Evolutionary conservation across 2,888 invertebrate genomes (phyloP).

Genomic region (Gibbula magus): DNA sequence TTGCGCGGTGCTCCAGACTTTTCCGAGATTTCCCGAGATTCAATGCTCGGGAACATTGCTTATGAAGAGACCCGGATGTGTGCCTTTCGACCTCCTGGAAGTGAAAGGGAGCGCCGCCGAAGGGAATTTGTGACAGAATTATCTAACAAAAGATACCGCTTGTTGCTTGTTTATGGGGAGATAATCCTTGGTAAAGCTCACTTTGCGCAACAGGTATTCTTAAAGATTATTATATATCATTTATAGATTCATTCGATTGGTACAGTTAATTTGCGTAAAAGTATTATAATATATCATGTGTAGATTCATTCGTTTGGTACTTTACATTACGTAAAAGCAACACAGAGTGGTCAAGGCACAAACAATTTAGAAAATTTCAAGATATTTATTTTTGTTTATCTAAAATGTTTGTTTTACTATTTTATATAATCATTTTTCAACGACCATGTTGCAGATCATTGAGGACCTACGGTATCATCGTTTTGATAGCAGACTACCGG

Average conservation of each 20-base stretch:
- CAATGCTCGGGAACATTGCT: no score
- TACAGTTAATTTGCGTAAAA: no score
- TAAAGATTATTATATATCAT: neutral
- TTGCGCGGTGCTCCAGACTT: no score
- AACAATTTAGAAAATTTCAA: neutral
- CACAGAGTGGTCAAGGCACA: neutral
- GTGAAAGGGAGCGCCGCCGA: neutral
- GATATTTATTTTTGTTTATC: no score
- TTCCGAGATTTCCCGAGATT: no score
- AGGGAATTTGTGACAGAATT: neutral
- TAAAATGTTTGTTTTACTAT: no score
- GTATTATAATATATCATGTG: no score
- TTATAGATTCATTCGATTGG: neutral
- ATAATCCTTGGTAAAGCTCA: neutral
- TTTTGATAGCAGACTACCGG: neutral
- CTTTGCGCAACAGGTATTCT: neutral
- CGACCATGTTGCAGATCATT: no score
- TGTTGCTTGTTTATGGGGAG: neutral
- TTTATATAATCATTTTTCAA: no score
- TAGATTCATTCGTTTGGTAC: neutral
- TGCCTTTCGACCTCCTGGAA: neutral
- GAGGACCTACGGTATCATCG: no score
- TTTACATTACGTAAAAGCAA: neutral
- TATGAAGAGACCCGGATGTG: neutral
- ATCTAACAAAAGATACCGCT: neutral